Conservation (phyloP, 1,140 invertebrate genomes). For the Caenorhabditis elegans region DNA sequence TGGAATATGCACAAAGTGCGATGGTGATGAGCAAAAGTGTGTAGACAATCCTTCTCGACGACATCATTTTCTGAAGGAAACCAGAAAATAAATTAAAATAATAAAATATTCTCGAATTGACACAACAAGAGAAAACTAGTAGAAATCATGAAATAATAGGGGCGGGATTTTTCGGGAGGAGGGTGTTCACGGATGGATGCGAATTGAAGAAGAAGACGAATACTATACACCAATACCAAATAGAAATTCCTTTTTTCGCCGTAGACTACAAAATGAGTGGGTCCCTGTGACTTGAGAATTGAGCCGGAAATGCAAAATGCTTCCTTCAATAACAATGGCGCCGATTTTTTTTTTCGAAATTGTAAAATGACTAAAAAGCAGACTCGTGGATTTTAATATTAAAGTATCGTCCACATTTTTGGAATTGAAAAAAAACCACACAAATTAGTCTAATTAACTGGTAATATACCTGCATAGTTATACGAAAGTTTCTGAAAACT, state of each 20-base stretch:
- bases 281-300: not conserved
- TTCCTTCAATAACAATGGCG: not conserved
- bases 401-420: no score
- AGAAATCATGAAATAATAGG: not conserved
- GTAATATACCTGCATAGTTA: no score
- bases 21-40: constrained; percentile 12
- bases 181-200: not conserved
- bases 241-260: no score
- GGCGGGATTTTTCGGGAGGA: not conserved
- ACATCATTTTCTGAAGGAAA: not conserved
- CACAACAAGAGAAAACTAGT: not conserved
- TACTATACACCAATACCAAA: no score
- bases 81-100: not conserved
- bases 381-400: no score
- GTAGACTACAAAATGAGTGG: not conserved
- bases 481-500: no score
- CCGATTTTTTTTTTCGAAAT: not conserved
- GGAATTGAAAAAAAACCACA: no score
- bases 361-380: not conserved
- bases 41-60: not conserved
- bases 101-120: not conserved
- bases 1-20: not conserved
- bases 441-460: no score
- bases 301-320: constrained; percentile 3
- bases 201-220: not conserved